These are phyloP conservation scores for Tipula vernalis DNA, from an alignment of 2,888 invertebrate genomes.

Conservation along the genomic window DNA sequence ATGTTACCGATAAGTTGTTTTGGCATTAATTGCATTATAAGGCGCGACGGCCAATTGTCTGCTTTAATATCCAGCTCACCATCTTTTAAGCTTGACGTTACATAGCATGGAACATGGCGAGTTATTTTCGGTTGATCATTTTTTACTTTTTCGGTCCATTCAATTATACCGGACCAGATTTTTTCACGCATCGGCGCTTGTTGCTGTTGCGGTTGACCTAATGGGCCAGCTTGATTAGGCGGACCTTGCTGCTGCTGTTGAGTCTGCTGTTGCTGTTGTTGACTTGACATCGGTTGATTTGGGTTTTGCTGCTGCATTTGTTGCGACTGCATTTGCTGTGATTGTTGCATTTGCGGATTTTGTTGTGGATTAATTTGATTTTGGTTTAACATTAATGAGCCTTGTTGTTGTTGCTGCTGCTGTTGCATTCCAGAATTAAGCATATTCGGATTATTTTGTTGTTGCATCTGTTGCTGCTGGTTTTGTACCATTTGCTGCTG, in stretches of 20 bases:
- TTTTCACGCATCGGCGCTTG: constrained; percentile 25
- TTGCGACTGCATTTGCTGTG: constrained; percentile 24
- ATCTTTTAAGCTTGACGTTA: constrained; percentile 55
- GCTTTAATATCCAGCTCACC: constrained; percentile 87
- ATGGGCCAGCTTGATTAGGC: background rate
- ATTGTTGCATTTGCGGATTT: constrained; percentile 20
- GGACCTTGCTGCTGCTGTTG: constrained; percentile 18
- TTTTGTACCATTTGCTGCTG: constrained; percentile 27
- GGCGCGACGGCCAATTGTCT: constrained; percentile 83
- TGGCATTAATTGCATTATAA: constrained; percentile 91
- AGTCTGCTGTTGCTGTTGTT: constrained; percentile 20
- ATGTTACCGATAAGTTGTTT: constrained; percentile 83
- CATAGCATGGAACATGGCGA: constrained; percentile 63
- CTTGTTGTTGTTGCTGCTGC: constrained; percentile 24
- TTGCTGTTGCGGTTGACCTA: constrained; percentile 16
- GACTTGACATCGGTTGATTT: constrained; percentile 28
- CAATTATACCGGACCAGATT: constrained; percentile 71
- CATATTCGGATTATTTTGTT: constrained; percentile 19
- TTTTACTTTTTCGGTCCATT: constrained; percentile 89
- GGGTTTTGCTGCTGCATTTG: constrained; percentile 25
- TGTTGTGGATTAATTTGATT: constrained; percentile 21
- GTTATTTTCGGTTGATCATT: constrained; percentile 65
- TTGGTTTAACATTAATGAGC: constrained; percentile 19
- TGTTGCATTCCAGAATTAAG: constrained; percentile 16
- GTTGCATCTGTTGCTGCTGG: constrained; percentile 25